Percentiles rank a stretch among this genome's conserved stretches.
Evolutionary conservation across 2,113 vertebrate genomes (phyloP).

Genomic region (Arothron firmamentum): DNA sequence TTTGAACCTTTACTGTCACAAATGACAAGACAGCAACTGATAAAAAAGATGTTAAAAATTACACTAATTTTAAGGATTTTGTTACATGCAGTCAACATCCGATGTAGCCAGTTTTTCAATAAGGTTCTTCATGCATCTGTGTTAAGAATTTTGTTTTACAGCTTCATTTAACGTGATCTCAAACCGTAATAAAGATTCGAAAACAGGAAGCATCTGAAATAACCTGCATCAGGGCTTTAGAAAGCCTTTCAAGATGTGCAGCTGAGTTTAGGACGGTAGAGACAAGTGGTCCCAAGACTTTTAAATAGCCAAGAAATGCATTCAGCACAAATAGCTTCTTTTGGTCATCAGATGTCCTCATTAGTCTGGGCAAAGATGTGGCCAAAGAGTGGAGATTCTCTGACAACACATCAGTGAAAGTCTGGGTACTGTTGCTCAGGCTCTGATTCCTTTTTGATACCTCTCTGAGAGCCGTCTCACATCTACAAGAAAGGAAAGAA

Average conservation of each 20-base stretch:
- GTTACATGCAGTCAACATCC: no score
- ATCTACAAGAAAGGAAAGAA: slow-evolving; percentile 32
- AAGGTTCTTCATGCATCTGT: no score
- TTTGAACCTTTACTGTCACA: neutral
- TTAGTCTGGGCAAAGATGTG: slow-evolving; percentile 86
- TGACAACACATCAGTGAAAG: slow-evolving; percentile 80
- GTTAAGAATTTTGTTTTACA: no score
- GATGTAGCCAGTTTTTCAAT: no score
- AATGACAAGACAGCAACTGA: no score
- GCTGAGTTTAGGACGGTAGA: slow-evolving; percentile 79
- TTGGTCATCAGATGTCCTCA: slow-evolving; percentile 85
- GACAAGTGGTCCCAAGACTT: slow-evolving; percentile 83
- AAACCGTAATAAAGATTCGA: neutral
- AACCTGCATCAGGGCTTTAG: slow-evolving; percentile 85
- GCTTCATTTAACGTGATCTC: neutral
- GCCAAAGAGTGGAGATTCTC: slow-evolving; percentile 87
- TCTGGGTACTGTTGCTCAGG: slow-evolving; percentile 53
- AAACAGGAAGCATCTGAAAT: neutral
- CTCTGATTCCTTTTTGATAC: slow-evolving; percentile 67
- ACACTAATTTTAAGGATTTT: no score
- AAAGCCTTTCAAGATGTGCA: slow-evolving; percentile 86
- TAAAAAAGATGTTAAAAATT: no score
- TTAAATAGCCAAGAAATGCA: slow-evolving; percentile 85
- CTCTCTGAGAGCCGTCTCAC: slow-evolving; percentile 65
- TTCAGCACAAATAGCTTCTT: slow-evolving; percentile 84